Evolutionary conservation across 2,888 invertebrate species (phyloP).

Genomic region (Caenorhabditis sp.): DNA sequence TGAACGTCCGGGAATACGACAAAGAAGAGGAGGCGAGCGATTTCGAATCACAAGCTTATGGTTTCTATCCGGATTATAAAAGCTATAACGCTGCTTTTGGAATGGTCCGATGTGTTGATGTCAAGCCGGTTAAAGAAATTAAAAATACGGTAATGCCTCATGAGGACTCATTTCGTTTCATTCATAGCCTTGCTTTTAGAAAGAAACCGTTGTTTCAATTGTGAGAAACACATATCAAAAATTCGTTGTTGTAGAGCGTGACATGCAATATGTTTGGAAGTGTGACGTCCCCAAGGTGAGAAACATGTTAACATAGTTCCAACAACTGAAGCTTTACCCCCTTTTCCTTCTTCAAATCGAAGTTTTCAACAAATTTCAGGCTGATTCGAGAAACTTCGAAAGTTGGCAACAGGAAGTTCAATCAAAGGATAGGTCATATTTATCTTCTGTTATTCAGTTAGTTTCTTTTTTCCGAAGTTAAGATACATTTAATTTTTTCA

Average conservation of each 20-base stretch:
- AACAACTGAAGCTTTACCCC: no score
- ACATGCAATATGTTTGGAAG: no score
- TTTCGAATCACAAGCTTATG: background rate
- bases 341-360: no score
- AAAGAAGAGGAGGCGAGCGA: background rate
- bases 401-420: background rate
- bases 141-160: background rate
- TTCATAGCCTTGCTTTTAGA: no score
- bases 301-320: no score
- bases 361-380: no score
- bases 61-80: background rate
- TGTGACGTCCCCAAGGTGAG: background rate
- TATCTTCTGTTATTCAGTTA: background rate
- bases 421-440: background rate
- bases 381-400: background rate
- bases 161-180: no score
- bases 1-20: background rate
- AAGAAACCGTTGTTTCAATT: no score
- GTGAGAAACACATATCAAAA: no score
- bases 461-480: background rate
- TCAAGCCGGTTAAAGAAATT: background rate
- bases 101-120: background rate
- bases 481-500: background rate
- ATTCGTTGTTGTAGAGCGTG: no score
- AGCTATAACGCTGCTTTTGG: background rate